Base-by-base conservation (phyloP, 2,888 invertebrate genomes). In the Limenitis camilla region DNA sequence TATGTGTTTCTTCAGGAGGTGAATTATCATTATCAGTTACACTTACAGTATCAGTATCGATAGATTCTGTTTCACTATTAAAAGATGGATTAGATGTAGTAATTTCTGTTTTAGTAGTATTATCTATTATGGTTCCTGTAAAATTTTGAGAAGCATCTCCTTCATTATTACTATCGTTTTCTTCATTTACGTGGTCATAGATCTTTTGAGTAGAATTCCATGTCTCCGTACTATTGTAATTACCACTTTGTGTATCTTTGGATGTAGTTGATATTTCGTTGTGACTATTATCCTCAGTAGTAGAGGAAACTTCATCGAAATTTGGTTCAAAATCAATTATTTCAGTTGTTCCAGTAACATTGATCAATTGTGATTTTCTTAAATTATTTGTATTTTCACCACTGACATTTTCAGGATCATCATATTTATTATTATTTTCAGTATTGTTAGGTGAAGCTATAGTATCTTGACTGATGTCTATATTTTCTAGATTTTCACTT, bases 181-280 rank as follows among this genome's bases (percentile, higher is more conserved):
- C 46, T 38, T 41, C 43, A 8, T 28, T 28, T 36, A 29, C 11
- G 6, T 43, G 41, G 19, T 40, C 29, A 7, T 43, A 44, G 19
- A 43, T 29, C 32, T 41, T 50, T 28, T 41, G 40, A n/a, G 44
- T 54, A 32, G 38, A 29, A 31, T 27, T 19, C 41, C 45, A 33
- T 6, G 6, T 19, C 29, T 30, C 11, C n/a, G 1, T 32, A 11
- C 53, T 31, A 29, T 46, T 10, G 29, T 5, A 44, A 28, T 10
- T 11, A 10, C n/a, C 48, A 4, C 32, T 41, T 39, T 28, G 38
- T 11, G 5, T 39, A 36, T 38, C 11, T 30, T 11, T 10, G 28
- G 5, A 3, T 6, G 29, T 30, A 3, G 49, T 33, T 9, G 29
- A 40, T 9, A 31, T 43, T 30, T 52, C 51, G 40, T 36, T 50